Conservation (phyloP, 2,888 invertebrate genomes). For the Linyphia triangularis region DNA sequence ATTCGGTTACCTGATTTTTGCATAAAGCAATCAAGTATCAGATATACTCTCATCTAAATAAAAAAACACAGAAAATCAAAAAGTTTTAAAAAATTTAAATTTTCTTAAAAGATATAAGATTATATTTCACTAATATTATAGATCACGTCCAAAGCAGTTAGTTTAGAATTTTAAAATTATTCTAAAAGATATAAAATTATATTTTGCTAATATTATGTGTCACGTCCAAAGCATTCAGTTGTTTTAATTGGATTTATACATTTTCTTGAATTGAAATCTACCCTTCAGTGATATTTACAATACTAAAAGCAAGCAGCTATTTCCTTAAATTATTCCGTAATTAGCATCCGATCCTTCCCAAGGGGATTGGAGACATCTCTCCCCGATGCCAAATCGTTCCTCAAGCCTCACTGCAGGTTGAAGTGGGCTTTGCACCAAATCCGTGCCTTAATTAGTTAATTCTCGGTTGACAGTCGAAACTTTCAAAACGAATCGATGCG, state of each 20-base stretch:
- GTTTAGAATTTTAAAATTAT: too few species aligned
- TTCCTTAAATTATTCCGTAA: background rate
- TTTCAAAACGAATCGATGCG: background rate
- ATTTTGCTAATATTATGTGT: too few species aligned
- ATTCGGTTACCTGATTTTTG: too few species aligned
- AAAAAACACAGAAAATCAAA: too few species aligned
- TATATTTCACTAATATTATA: too few species aligned
- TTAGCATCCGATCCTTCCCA: background rate
- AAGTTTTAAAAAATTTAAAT: too few species aligned
- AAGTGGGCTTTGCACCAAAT: conserved; percentile 3
- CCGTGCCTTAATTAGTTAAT: conserved; percentile 3
- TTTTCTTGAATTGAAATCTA: background rate
- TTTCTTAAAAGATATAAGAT: too few species aligned
- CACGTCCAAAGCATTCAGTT: too few species aligned
- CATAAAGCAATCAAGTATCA: too few species aligned
- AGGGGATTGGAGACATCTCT: background rate
- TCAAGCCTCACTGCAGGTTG: background rate
- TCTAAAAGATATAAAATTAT: too few species aligned
- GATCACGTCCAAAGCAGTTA: too few species aligned
- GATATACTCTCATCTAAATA: too few species aligned
- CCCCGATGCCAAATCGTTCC: conserved; percentile 3
- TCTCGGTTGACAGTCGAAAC: background rate
- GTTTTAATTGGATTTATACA: background rate
- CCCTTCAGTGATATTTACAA: background rate
- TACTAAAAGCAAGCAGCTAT: background rate